These are phyloP conservation scores for Eurypyga helias DNA, from an alignment of 2,113 vertebrate genomes.

Conservation along the genomic window DNA sequence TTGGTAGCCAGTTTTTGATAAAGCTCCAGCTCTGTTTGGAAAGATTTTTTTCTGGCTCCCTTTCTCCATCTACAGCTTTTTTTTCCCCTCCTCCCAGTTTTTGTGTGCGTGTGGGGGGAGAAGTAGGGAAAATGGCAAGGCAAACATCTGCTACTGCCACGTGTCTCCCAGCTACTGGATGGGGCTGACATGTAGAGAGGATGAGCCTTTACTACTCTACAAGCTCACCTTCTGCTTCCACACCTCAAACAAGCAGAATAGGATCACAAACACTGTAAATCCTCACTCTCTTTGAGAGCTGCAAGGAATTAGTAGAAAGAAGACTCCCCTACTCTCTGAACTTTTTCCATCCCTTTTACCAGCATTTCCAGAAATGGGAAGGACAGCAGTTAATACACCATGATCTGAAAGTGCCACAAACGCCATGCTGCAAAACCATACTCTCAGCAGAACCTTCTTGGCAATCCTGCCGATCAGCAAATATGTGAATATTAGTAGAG, in stretches of 20 bases:
- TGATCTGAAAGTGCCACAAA: neutral
- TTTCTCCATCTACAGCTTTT: neutral
- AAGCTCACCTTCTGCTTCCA: neutral
- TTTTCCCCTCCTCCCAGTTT: neutral
- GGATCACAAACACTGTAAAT: neutral
- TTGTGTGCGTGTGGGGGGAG: neutral
- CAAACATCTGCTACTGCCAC: neutral
- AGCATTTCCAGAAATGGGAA: neutral
- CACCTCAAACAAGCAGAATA: neutral
- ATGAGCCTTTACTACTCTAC: neutral
- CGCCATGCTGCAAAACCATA: accelerated
- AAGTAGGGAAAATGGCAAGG: neutral
- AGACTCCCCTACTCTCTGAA: neutral
- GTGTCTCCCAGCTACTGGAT: neutral
- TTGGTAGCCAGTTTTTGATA: neutral
- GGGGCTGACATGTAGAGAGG: neutral
- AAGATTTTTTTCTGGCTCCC: neutral
- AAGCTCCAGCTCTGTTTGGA: neutral
- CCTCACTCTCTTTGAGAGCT: neutral
- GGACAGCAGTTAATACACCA: neutral
- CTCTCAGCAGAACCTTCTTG: neutral
- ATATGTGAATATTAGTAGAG: neutral
- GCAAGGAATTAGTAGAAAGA: neutral
- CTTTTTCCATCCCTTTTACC: neutral
- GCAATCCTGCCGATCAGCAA: neutral